A percentile compares a stretch with the other conserved stretches of the same genome.
Conservation (phyloP, 2,888 invertebrate species). For the Cyrtodaria siliqua region DNA sequence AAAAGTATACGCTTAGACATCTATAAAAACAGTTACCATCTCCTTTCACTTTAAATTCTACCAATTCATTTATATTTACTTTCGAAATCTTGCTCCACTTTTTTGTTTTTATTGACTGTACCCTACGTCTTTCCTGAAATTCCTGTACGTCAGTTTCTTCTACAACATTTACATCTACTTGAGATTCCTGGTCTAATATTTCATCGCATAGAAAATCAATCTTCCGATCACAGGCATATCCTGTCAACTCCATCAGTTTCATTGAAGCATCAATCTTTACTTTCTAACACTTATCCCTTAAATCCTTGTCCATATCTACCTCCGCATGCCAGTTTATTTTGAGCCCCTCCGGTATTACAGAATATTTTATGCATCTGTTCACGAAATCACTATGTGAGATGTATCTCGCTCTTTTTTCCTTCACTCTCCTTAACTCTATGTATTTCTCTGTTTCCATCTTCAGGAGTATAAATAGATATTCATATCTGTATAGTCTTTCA, state of each 20-base stretch:
- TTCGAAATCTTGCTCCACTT: not conserved
- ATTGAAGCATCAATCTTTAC: not conserved
- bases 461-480: no score
- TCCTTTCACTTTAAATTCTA: not conserved
- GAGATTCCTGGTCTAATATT: not conserved
- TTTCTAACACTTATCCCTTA: not conserved
- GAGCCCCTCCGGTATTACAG: not conserved
- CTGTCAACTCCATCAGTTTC: constrained; percentile 4
- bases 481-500: no score
- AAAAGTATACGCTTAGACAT: constrained; percentile 2
- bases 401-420: constrained; percentile 6
- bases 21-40: constrained; percentile 10
- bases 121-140: no score
- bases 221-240: not conserved
- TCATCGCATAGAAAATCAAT: not conserved
- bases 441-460: no score
- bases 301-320: not conserved
- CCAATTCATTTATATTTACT: not conserved
- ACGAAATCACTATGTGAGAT: not conserved
- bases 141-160: no score
- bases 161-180: no score
- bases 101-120: no score
- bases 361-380: not conserved
- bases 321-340: not conserved
- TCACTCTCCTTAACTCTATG: not conserved